Evolutionary conservation across 2,113 vertebrate species (phyloP).

Genomic region (Sorex araneus): DNA sequence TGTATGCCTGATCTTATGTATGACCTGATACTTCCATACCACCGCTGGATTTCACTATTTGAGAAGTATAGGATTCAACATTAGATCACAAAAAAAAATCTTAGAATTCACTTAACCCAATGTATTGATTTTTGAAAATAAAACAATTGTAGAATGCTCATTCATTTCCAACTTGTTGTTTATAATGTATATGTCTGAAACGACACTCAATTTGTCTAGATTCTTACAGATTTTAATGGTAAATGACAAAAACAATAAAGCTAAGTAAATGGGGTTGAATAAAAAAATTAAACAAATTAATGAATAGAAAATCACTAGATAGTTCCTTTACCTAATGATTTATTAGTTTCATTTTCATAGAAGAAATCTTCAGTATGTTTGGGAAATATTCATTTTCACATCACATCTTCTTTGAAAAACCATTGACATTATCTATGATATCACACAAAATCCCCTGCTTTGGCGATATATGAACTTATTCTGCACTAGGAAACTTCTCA

Average conservation of each 20-base stretch:
- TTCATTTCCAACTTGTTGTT: not conserved
- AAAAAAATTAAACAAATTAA: not conserved
- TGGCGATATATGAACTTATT: not conserved
- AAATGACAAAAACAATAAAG: not conserved
- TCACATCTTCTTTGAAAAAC: not conserved
- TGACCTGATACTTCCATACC: no score
- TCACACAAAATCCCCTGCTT: rapidly evolving
- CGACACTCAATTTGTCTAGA: not conserved
- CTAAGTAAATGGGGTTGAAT: not conserved
- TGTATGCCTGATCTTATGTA: no score
- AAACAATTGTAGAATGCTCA: not conserved
- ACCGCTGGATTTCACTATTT: not conserved
- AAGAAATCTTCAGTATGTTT: not conserved
- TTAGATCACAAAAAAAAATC: not conserved
- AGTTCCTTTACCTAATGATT: no score
- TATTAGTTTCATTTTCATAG: no score
- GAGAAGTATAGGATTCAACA: not conserved
- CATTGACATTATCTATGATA: not conserved
- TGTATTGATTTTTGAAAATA: not conserved
- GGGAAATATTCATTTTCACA: not conserved
- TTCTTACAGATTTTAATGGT: not conserved
- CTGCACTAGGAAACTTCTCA: not conserved
- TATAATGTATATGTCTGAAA: not conserved
- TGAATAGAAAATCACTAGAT: not conserved
- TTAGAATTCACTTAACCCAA: not conserved